Conservation (phyloP, 23 tunicate genomes). For the Corella eumyota region DNA sequence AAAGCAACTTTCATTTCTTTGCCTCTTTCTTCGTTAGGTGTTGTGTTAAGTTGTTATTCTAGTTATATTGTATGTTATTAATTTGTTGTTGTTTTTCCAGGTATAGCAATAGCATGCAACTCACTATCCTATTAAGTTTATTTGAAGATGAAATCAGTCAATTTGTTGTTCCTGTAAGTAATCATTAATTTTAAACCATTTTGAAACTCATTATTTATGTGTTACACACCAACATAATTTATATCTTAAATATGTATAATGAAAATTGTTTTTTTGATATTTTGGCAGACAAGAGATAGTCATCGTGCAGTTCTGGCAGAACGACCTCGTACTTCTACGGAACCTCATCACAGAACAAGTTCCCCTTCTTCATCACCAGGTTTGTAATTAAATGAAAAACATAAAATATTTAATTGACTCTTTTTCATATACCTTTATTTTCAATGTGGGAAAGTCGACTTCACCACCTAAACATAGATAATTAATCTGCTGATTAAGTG, state of each 20-base stretch:
- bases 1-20: too few relatives aligned
- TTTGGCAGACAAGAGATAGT: not conserved
- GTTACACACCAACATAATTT: too few relatives aligned
- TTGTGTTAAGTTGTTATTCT: too few relatives aligned
- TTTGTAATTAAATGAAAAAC: not conserved
- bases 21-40: too few relatives aligned
- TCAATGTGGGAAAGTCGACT: too few relatives aligned
- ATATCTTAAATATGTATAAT: too few relatives aligned
- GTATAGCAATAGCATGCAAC: constrained; percentile 61
- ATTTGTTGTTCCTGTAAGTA: constrained; percentile 49
- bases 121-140: constrained; percentile 71
- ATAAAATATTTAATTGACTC: not conserved
- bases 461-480: too few relatives aligned
- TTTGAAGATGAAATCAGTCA: constrained; percentile 84
- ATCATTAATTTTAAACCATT: not conserved
- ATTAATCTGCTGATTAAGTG: too few relatives aligned
- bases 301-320: constrained; percentile 18
- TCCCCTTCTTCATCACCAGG: constrained; percentile 32
- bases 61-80: too few relatives aligned
- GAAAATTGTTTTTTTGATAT: too few relatives aligned
- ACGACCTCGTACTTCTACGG: constrained; percentile 9
- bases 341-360: not conserved
- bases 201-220: not conserved
- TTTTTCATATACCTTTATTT: not conserved
- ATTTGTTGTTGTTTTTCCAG: too few relatives aligned